A percentile compares a stretch with the other conserved stretches of the same genome.
Evolutionary conservation across 2,797 vertebrate species (phyloP).

Genomic region (Chaetophractus vellerosus): DNA sequence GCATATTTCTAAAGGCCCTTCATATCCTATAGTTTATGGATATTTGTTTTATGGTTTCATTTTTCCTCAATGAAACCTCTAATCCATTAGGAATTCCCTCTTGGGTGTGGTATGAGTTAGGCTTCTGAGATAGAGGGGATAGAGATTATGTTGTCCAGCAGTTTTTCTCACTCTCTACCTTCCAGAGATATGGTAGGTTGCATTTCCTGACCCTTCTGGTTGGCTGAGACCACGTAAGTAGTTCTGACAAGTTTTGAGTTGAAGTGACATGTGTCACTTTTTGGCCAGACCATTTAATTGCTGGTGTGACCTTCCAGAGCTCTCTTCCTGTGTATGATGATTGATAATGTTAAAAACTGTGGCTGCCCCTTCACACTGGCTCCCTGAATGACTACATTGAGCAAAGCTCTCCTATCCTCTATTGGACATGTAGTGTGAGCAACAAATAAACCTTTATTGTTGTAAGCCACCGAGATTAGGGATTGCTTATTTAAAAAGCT

Average conservation of each 20-base stretch:
- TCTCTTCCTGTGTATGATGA: neutral
- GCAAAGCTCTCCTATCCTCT: neutral
- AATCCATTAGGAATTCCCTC: neutral
- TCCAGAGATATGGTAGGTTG: neutral
- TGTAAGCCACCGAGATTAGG: neutral
- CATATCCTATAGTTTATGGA: neutral
- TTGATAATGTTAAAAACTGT: neutral
- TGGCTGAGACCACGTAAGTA: neutral
- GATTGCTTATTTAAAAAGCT: slow-evolving; percentile 40
- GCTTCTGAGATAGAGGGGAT: neutral
- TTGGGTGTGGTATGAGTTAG: neutral
- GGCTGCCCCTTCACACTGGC: neutral
- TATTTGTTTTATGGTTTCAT: slow-evolving; percentile 64
- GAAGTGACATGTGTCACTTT: neutral
- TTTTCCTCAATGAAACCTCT: slow-evolving; percentile 36
- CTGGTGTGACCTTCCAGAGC: neutral
- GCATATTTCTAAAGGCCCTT: slow-evolving; percentile 18
- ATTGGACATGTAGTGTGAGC: neutral
- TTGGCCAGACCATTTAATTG: neutral
- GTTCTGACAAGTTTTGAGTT: neutral
- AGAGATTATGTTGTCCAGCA: neutral
- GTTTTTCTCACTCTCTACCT: neutral
- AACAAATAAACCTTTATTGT: neutral
- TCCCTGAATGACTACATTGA: neutral
- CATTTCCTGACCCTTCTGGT: neutral